Evolutionary conservation across 1,140 invertebrate genomes (phyloP).

Genomic region (Musca vetustissima): DNA sequence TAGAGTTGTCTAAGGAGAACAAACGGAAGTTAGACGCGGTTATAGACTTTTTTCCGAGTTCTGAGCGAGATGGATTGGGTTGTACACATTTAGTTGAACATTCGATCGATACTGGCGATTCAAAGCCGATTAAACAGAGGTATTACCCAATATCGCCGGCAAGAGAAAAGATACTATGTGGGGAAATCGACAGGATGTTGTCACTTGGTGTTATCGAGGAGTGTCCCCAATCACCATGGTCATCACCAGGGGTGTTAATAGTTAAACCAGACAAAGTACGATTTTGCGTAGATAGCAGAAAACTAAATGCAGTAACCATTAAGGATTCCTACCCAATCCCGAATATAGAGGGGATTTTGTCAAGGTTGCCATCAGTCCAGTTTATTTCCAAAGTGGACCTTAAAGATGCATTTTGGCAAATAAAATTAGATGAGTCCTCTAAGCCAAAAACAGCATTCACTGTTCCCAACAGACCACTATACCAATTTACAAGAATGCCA

Average conservation of each 20-base stretch:
- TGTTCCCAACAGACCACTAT: too few species aligned
- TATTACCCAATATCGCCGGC: constrained; percentile 1
- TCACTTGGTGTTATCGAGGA: too few species aligned
- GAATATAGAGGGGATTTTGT: too few species aligned
- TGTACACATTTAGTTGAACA: neutral
- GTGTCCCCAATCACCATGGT: neutral
- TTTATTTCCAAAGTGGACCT: too few species aligned
- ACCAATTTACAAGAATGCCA: too few species aligned
- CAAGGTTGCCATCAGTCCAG: too few species aligned
- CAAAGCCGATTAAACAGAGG: neutral
- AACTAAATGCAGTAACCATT: too few species aligned
- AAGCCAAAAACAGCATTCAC: too few species aligned
- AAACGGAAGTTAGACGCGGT: neutral
- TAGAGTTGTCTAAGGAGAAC: neutral
- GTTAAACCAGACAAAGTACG: neutral
- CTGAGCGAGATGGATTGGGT: neutral
- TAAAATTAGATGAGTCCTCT: too few species aligned
- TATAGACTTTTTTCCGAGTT: neutral
- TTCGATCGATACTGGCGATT: neutral
- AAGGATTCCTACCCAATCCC: too few species aligned
- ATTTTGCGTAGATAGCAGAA: neutral
- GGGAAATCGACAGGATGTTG: neutral
- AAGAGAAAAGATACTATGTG: neutral
- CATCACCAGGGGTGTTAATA: neutral
- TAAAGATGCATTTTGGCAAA: too few species aligned